Evolutionary conservation across 2,113 vertebrate genomes (phyloP).

Genomic region (Bufo bufo): DNA sequence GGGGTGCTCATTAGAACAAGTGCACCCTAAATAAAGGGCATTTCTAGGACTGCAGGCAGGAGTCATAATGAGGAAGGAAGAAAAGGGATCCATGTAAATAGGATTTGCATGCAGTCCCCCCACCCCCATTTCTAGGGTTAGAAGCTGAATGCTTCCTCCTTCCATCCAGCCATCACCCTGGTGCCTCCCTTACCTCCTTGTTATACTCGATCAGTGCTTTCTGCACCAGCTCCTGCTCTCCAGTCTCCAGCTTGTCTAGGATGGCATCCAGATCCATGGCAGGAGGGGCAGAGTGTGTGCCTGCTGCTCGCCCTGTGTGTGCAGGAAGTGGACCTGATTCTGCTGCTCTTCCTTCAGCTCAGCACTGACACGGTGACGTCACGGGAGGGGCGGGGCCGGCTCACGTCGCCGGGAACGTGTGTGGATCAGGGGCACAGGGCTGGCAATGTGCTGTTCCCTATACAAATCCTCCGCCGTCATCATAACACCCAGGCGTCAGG

Average conservation of each 20-base stretch:
- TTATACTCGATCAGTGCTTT: conserved; percentile 72
- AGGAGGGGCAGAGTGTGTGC: not conserved
- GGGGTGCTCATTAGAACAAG: too few relatives aligned
- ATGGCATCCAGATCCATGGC: conserved; percentile 72
- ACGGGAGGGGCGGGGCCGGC: not conserved
- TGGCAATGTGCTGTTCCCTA: not conserved
- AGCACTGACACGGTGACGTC: conserved; percentile 42
- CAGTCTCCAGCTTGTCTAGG: conserved; percentile 73
- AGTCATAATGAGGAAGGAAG: not conserved
- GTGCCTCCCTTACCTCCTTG: conserved; percentile 67
- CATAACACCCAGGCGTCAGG: not conserved
- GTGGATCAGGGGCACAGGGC: conserved; percentile 20
- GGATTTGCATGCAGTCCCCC: conserved; percentile 10
- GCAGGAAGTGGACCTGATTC: conserved; percentile 38
- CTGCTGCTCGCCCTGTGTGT: conserved; percentile 10
- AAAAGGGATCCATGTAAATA: not conserved
- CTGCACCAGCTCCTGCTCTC: conserved; percentile 69
- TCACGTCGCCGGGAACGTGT: conserved; percentile 36
- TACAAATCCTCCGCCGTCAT: conserved; percentile 3
- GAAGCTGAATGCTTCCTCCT: not conserved
- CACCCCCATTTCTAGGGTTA: not conserved
- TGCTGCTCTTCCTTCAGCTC: conserved; percentile 24
- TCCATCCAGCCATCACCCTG: not conserved
- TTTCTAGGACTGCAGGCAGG: not conserved
- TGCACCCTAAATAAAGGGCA: too few relatives aligned